Evolutionary conservation across 2,888 invertebrate species (phyloP).

Genomic region (Leptinotarsa haldemani): DNA sequence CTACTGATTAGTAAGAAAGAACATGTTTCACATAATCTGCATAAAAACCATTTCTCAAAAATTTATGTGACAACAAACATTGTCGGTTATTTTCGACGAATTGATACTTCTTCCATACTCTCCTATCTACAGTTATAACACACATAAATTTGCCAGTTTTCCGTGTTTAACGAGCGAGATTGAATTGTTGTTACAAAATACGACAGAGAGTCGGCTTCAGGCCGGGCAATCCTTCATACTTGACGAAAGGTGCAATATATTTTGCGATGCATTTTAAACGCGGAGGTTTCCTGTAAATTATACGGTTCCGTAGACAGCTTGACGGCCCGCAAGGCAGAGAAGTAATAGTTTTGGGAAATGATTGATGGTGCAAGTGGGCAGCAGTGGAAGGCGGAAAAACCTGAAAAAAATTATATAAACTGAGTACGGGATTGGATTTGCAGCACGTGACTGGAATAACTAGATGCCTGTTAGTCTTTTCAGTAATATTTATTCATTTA

Average conservation of each 20-base stretch:
- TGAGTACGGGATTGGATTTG: neutral
- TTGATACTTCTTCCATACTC: too few relatives aligned
- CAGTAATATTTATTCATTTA: too few relatives aligned
- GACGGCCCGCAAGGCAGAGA: conserved; percentile 12
- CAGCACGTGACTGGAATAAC: neutral
- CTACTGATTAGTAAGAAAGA: too few relatives aligned
- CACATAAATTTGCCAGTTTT: neutral
- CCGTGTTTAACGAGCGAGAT: neutral
- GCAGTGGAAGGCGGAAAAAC: neutral
- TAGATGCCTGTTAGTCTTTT: too few relatives aligned
- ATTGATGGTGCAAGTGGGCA: conserved; percentile 11
- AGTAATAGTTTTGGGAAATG: conserved; percentile 15
- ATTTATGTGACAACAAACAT: too few relatives aligned
- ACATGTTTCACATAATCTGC: too few relatives aligned
- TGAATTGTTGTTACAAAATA: conserved; percentile 11
- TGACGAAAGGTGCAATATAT: conserved; percentile 21
- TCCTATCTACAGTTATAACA: neutral
- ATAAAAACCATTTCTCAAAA: too few relatives aligned
- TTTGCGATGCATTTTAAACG: conserved; percentile 16
- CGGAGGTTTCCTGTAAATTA: conserved; percentile 10
- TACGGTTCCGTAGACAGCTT: conserved; percentile 19
- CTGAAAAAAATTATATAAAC: neutral
- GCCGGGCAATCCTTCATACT: conserved; percentile 7
- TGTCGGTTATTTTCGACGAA: too few relatives aligned
- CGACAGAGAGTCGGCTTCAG: conserved; percentile 4